Base-by-base conservation (phyloP, 92 coral and sea anemone species). In the Desmophyllum pertusum region DNA sequence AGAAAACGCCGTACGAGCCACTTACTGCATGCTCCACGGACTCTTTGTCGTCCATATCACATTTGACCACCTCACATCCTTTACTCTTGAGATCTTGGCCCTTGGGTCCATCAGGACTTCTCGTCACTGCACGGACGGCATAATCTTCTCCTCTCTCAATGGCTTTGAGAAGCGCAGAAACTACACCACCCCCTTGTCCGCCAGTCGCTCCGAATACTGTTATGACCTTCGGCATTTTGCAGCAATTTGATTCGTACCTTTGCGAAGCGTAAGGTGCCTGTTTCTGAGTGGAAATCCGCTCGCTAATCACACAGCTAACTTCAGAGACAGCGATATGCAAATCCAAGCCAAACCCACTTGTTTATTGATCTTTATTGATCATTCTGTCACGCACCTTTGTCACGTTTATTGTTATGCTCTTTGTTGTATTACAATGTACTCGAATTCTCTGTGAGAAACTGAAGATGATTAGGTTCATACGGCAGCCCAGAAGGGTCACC, bases 151-250 rank as follows among this genome's bases (percentile, higher is more conserved):
- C 87, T 4, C 74, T 23, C 14, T 30, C 59, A 21, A 36, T 35
- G 17, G 69, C 79, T 19, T 63, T 69, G 13, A 90, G 82, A 42
- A 90, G 77, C 30, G 88, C 89, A 6, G 77, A 73, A 11, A 87
- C 96, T 8, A 90, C 90, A 42, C 93, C 81, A n/a, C 93, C 93
- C 3, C 95, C 96, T 51, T 93, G 96, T 6, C 87, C 88, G 0
- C 96, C 96, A 6, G 96, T 93, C 10, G 93, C 91, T 59, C 96
- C 93, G 62, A 90, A 93, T 15, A 93, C 92, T 21, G 93, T 87
- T 36, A 93, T 57, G n/a, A 84, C 31, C 75, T 90, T 85, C 17
- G 90, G 0, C 89, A 89, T 89, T 40, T 30, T 63, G 15, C 33
- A 23, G 43, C 41, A 30, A 18, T 5, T 30, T 37, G 29, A 45